Percentiles rank a stretch among this genome's conserved stretches.
Evolutionary conservation across 92 coral and sea anemone species (phyloP).

Genomic region (Desmophyllum pertusum): DNA sequence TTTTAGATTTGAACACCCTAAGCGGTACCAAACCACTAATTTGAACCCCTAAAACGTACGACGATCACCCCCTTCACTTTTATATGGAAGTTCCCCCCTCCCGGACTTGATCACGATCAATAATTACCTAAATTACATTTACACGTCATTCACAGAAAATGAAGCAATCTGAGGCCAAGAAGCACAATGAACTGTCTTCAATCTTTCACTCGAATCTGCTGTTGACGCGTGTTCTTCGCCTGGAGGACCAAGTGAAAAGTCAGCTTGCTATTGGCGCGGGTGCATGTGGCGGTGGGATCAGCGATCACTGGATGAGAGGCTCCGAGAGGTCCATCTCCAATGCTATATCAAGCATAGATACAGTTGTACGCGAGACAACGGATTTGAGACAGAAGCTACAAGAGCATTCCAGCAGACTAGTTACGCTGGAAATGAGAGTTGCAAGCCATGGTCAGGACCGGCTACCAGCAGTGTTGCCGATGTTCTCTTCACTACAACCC

Average conservation of each 20-base stretch:
- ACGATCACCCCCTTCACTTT: no score
- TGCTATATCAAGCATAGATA: constrained; percentile 38
- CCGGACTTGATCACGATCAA: not conserved
- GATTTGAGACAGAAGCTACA: constrained; percentile 29
- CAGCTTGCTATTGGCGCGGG: not conserved
- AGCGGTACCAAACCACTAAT: no score
- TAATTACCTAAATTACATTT: not conserved
- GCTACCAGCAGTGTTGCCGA: not conserved
- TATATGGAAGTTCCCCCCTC: no score
- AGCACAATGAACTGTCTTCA: constrained; percentile 22
- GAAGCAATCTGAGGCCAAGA: constrained; percentile 38
- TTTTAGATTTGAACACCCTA: no score
- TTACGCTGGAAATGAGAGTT: constrained; percentile 22
- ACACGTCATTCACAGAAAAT: constrained; percentile 18
- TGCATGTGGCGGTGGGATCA: constrained; percentile 17
- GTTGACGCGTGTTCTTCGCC: constrained; percentile 17
- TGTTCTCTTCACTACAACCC: constrained; percentile 1
- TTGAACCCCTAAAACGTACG: no score
- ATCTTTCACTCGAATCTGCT: constrained; percentile 31
- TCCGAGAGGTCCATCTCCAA: constrained; percentile 22
- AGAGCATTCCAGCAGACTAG: constrained; percentile 10
- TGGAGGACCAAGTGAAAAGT: constrained; percentile 31
- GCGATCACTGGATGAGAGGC: constrained; percentile 18
- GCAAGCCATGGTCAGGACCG: not conserved
- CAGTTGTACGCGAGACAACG: constrained; percentile 24